phyloP scores from a whole-genome alignment of 2,797 vertebrate genomes.

The Hipposideros larvatus region DNA sequence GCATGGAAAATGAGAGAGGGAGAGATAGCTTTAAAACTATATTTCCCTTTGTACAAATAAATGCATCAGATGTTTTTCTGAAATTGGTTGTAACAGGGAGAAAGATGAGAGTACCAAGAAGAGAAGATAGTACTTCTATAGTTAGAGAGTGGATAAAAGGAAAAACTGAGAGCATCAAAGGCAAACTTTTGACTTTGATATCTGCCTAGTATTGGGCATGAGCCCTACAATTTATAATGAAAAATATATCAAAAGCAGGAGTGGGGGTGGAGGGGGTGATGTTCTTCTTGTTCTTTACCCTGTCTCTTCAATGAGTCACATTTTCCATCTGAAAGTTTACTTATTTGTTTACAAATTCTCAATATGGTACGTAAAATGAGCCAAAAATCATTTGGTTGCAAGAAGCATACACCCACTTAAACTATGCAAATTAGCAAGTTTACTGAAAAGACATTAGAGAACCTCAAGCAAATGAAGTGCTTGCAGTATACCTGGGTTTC shows the following conservation, averaged over 20 bases:
- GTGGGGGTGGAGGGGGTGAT: not conserved
- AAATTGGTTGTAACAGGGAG: not conserved
- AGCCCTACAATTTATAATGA: not conserved
- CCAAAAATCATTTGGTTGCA: constrained; percentile 54
- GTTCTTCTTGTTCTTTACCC: constrained; percentile 39
- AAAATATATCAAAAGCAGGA: constrained; percentile 22
- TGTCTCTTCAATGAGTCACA: constrained; percentile 55
- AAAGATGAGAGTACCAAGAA: not conserved
- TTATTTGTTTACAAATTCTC: constrained; percentile 74
- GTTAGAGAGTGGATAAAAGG: not conserved
- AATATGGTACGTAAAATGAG: constrained; percentile 54
- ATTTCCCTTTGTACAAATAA: not conserved
- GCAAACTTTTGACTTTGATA: not conserved
- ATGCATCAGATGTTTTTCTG: not conserved
- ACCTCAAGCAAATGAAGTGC: not conserved
- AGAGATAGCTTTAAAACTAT: not conserved
- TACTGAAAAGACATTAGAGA: constrained; percentile 8
- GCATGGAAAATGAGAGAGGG: not conserved
- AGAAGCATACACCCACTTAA: constrained; percentile 25
- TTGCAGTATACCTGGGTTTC: not conserved
- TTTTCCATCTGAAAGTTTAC: constrained; percentile 64
- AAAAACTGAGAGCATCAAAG: not conserved
- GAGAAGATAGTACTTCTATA: not conserved
- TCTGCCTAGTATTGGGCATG: not conserved
- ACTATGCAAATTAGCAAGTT: not conserved